phyloP scores from a whole-genome alignment of 2,888 invertebrate genomes.

The Podotricha telesiphe region DNA sequence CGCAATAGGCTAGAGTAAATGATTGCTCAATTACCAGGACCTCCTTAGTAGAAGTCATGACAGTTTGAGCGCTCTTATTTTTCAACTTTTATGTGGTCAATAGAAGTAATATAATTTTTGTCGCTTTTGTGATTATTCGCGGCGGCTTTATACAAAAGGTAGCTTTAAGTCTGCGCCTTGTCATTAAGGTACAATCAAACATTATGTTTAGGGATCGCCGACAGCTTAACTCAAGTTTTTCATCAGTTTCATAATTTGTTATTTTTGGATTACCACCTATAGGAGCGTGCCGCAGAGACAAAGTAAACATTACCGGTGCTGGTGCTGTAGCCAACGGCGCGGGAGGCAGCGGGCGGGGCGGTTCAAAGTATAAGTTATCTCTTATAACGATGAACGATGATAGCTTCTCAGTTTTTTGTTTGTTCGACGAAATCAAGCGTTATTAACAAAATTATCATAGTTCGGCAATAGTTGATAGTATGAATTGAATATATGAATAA shows the following conservation, averaged over 20 bases:
- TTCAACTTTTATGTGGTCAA: constrained; percentile 67
- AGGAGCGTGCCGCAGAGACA: constrained; percentile 77
- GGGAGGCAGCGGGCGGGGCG: constrained; percentile 35
- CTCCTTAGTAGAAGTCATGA: constrained; percentile 80
- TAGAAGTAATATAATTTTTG: constrained; percentile 67
- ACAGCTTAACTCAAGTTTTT: constrained; percentile 82
- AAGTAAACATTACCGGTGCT: constrained; percentile 74
- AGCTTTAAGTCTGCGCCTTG: constrained; percentile 77
- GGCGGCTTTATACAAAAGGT: constrained; percentile 80
- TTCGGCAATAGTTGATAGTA: neutral
- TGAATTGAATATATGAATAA: neutral
- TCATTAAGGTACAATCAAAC: constrained; percentile 82
- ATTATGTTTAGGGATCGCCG: constrained; percentile 82
- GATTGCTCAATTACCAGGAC: constrained; percentile 83
- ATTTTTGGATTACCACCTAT: constrained; percentile 65
- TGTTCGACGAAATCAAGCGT: constrained; percentile 25
- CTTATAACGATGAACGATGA: constrained; percentile 44
- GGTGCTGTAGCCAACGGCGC: constrained; percentile 52
- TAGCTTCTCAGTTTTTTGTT: constrained; percentile 44
- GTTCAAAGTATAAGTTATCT: constrained; percentile 30
- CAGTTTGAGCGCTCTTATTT: constrained; percentile 60
- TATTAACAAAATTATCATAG: constrained; percentile 9
- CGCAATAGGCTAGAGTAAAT: constrained; percentile 80
- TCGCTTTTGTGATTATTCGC: constrained; percentile 61
- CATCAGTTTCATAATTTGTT: constrained; percentile 82